A percentile compares a stretch with the other conserved stretches of the same genome.
Conservation (phyloP, 2,888 invertebrate species). For the Athalia cordata region DNA sequence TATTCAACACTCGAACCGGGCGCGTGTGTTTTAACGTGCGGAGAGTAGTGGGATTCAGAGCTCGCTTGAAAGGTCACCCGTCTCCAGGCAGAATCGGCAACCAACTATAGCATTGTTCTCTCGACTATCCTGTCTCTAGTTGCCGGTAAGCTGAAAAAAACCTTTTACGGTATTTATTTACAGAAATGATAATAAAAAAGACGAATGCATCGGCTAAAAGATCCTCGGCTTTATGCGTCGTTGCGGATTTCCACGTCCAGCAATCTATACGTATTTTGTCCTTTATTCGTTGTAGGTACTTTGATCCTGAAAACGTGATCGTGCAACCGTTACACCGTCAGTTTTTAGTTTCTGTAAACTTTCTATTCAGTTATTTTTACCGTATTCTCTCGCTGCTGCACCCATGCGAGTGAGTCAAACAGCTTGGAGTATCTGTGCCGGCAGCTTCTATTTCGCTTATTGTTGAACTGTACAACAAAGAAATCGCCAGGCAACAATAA, state of each 20-base stretch:
- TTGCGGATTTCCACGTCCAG: no score
- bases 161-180: no score
- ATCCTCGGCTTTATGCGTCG: no score
- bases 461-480: neutral
- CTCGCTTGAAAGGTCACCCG: neutral
- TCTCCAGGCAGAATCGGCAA: neutral
- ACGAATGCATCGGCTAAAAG: no score
- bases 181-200: no score
- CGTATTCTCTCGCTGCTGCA: constrained; percentile 18
- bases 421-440: neutral
- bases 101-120: neutral
- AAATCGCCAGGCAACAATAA: no score
- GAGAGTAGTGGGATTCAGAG: neutral
- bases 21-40: constrained; percentile 8
- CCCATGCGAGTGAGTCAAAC: neutral
- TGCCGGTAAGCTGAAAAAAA: no score
- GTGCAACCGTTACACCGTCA: neutral
- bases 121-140: neutral
- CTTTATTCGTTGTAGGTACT: no score
- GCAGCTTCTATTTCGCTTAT: neutral
- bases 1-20: constrained; percentile 26
- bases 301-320: no score
- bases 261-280: no score
- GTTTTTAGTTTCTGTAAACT: constrained; percentile 32
- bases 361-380: constrained; percentile 36